phyloP scores from a whole-genome alignment of 2,888 invertebrate species.

The Pollenia angustigena region DNA sequence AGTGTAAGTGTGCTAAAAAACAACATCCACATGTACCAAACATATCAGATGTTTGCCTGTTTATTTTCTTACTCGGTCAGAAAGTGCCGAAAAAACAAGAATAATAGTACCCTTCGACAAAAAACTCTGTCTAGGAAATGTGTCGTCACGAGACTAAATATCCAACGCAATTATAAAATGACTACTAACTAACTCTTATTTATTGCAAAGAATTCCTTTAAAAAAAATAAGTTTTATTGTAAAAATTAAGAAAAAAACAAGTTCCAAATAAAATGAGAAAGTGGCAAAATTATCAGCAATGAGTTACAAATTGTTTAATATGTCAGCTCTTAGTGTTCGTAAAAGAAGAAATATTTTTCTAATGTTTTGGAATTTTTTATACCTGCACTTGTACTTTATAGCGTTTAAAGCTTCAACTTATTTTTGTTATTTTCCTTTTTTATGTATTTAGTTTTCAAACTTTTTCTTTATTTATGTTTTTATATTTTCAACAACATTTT shows the following conservation, averaged over 20 bases:
- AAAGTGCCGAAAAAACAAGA: not conserved
- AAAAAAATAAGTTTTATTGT: not conserved
- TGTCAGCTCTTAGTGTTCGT: conserved; percentile 31
- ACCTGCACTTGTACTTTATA: not conserved
- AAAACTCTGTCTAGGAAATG: conserved; percentile 66
- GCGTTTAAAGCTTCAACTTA: conserved; percentile 13
- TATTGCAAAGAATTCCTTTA: conserved; percentile 1
- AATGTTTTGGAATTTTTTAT: not conserved
- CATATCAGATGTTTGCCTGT: not conserved
- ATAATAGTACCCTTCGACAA: not conserved
- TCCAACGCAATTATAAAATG: conserved; percentile 22
- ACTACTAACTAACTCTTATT: conserved; percentile 30
- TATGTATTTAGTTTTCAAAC: conserved; percentile 4
- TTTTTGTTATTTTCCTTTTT: conserved; percentile 22
- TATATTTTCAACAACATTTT: not conserved
- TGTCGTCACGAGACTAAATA: conserved; percentile 62
- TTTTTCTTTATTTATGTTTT: not conserved
- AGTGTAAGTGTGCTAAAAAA: conserved; percentile 8
- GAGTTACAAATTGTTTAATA: conserved; percentile 35
- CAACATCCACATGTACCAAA: no score
- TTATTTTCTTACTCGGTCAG: conserved; percentile 19
- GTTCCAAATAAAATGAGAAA: not conserved
- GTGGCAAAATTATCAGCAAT: not conserved
- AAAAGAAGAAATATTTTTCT: conserved; percentile 22
- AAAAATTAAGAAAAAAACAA: conserved; percentile 4